Conservation (phyloP, 2,113 vertebrate species). For the Lipotes vexillifer region DNA sequence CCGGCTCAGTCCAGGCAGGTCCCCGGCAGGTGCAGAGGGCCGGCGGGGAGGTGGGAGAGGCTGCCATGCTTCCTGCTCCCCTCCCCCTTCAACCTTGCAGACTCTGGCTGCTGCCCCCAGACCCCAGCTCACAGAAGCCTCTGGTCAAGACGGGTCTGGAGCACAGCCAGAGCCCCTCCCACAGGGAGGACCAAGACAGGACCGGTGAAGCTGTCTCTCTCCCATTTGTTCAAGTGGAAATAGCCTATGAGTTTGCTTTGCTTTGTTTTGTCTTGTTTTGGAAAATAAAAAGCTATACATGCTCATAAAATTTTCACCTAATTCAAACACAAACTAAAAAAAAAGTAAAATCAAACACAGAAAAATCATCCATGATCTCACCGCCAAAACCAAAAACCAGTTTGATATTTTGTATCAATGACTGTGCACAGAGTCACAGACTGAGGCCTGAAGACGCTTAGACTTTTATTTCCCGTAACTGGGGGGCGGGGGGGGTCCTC, state of each 20-base stretch:
- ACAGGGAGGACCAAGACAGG: neutral
- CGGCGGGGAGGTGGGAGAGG: neutral
- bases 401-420: neutral
- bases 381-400: neutral
- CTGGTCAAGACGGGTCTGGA: neutral
- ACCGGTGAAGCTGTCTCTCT: neutral
- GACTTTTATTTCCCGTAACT: neutral
- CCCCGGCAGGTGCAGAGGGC: neutral
- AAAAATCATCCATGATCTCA: neutral
- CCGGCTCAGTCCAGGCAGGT: neutral
- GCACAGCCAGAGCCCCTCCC: neutral
- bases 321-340: neutral
- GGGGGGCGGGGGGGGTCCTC: neutral
- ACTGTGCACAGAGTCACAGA: neutral
- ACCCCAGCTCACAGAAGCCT: neutral
- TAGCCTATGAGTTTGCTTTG: neutral
- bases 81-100: neutral
- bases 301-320: neutral
- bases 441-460: neutral
- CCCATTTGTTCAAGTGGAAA: neutral
- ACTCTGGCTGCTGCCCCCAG: neutral
- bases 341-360: neutral
- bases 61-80: neutral
- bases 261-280: neutral
- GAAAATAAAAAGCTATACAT: neutral